Base-by-base conservation (phyloP, 2,888 invertebrate genomes). In the Saturnia japonica region DNA sequence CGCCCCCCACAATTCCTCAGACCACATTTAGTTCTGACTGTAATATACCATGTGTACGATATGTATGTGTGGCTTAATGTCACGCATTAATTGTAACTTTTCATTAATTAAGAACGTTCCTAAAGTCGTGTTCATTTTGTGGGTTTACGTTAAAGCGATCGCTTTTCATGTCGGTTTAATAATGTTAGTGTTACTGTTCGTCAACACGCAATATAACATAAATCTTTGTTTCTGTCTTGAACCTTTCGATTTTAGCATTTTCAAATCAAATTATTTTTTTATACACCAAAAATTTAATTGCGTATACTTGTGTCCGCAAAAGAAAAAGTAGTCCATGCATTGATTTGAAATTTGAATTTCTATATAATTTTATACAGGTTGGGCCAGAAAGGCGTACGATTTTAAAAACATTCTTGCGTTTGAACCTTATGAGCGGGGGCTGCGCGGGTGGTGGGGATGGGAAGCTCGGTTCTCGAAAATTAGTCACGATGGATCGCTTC, bases 161-260 rank as follows among this genome's bases (percentile, higher is more conserved):
- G 57, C 57, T 60, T 60, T 60, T 60, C 57, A 28, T 28, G 57
- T 60, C 57, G 28, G 25, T 14, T 60, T 60, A 60, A 60, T 60
- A 28, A 60, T 60, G 57, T 9, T 60, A 60, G 57, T 60, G 25
- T 60, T 28, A 60, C 25, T 60, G 57, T 60, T 60, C 28, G 1
- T 8, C 19, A 14, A 28, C 57, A 60, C 28, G 57, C 57, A 25
- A 60, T 25, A 12, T 28, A 60, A 60, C 12, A 14, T 60, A 0
- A 60, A 28, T 60, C 22, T 60, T 14, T 28, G 25, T 60, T 54
- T 54, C 22, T 54, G 22, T 7, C 9, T 54, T 54, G 22, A 54
- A 22, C 22, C 11, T 54, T 22, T 54, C 11, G 3, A 22, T 54
- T 54, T 19, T n/a, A 54, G n/a, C n/a, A 54, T n/a, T 14, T 14